Evolutionary conservation across 2,113 vertebrate species (phyloP).

Genomic region (Tenrec ecaudatus): DNA sequence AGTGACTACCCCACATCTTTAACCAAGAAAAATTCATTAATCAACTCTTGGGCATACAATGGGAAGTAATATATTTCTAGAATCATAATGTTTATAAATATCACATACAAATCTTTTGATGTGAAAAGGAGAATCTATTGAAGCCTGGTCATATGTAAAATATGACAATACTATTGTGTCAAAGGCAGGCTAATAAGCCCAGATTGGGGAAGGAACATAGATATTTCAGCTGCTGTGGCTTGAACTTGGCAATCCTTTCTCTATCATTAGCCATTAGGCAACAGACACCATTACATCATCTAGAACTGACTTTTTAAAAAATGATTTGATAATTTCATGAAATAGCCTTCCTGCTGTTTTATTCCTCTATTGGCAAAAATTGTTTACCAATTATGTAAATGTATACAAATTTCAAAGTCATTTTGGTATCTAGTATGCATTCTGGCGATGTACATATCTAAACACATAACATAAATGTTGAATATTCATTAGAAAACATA

Average conservation of each 20-base stretch:
- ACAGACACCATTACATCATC: slow-evolving; percentile 68
- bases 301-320: background rate
- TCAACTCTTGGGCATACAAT: no score
- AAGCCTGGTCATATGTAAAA: background rate
- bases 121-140: background rate
- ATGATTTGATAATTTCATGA: background rate
- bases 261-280: slow-evolving; percentile 72
- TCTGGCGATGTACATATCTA: background rate
- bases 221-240: slow-evolving; percentile 47
- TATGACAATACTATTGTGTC: background rate
- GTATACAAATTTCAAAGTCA: background rate
- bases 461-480: background rate
- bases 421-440: background rate
- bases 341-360: background rate
- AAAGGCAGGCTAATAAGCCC: background rate
- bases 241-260: slow-evolving; percentile 44
- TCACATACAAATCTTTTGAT: background rate
- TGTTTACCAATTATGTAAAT: background rate
- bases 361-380: background rate
- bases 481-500: background rate
- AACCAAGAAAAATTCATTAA: background rate
- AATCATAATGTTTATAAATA: background rate
- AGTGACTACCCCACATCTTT: fast-evolving
- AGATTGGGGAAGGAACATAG: slow-evolving; percentile 49
- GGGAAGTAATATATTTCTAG: background rate